Evolutionary conservation across 2,888 invertebrate genomes (phyloP).

Genomic region (Caenorhabditis drosophilae): DNA sequence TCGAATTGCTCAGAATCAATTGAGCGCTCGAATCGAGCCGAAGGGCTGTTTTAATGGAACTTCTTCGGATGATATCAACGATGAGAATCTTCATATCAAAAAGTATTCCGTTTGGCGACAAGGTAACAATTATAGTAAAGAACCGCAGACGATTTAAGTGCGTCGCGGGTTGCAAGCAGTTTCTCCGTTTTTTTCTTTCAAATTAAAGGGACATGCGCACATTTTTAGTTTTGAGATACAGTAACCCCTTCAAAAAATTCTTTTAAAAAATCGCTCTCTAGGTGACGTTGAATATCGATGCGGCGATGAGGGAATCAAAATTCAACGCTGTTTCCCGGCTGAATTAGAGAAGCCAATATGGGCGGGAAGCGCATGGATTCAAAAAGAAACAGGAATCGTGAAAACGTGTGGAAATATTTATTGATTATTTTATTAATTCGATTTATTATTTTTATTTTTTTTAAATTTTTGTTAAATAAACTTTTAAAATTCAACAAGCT

Average conservation of each 20-base stretch:
- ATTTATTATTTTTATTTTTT: too few species aligned
- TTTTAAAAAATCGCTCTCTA: too few species aligned
- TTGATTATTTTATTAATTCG: conserved; percentile 5
- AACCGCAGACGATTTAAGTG: too few species aligned
- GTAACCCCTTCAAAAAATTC: too few species aligned
- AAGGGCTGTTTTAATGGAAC: conserved; percentile 66
- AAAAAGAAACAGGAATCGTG: conserved; percentile 33
- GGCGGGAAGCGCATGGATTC: conserved; percentile 40
- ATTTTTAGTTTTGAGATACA: too few species aligned
- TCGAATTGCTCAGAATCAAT: conserved; percentile 47
- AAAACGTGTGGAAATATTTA: conserved; percentile 28
- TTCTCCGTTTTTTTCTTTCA: too few species aligned
- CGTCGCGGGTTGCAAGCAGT: too few species aligned
- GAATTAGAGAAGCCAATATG: conserved; percentile 25
- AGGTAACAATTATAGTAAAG: conserved; percentile 24
- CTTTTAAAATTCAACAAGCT: conserved; percentile 50
- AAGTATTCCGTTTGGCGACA: conserved; percentile 56
- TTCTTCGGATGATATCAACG: conserved; percentile 46
- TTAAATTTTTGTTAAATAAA: not conserved
- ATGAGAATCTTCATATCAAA: conserved; percentile 54
- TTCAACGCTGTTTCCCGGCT: conserved; percentile 43
- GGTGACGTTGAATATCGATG: conserved; percentile 44
- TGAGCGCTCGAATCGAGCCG: conserved; percentile 54
- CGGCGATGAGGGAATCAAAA: conserved; percentile 59
- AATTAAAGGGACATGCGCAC: too few species aligned